Evolutionary conservation across 1,140 invertebrate genomes (phyloP).

Genomic region (Drosophila burlai): DNA sequence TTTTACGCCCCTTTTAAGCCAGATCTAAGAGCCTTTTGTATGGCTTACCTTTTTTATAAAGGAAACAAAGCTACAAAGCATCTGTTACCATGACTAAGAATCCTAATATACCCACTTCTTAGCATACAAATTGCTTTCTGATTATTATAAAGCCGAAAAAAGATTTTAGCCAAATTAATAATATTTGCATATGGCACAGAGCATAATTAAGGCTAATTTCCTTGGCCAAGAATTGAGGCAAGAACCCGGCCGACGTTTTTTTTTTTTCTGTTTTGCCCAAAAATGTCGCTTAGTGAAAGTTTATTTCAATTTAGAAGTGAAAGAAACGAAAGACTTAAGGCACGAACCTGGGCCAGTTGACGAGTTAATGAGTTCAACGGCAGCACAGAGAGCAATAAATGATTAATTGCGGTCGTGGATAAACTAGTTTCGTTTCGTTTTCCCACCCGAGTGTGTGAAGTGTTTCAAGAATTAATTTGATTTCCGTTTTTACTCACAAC

Average conservation of each 20-base stretch:
- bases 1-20: constrained; percentile 7
- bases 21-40: background rate
- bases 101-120: constrained; percentile 4
- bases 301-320: constrained; percentile 47
- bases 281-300: constrained; percentile 62
- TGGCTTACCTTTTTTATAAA: background rate
- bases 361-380: constrained; percentile 61
- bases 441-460: background rate
- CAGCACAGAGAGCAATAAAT: constrained; percentile 50
- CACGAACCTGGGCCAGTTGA: constrained; percentile 70
- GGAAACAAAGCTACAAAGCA: constrained; percentile 1
- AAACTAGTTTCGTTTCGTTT: constrained; percentile 59
- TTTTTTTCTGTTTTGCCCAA: constrained; percentile 3
- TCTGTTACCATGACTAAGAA: constrained; percentile 2
- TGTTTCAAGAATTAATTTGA: constrained; percentile 4
- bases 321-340: constrained; percentile 63
- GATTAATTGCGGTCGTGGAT: constrained; percentile 65
- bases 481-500: constrained; percentile 53
- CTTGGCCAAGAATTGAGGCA: constrained; percentile 21
- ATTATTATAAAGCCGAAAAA: constrained; percentile 27
- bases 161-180: constrained; percentile 6
- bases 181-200: constrained; percentile 68
- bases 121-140: constrained; percentile 55
- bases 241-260: constrained; percentile 7
- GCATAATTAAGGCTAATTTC: constrained; percentile 59